phyloP scores from a whole-genome alignment of 2,797 vertebrate species.

The Sardinella longiceps region DNA sequence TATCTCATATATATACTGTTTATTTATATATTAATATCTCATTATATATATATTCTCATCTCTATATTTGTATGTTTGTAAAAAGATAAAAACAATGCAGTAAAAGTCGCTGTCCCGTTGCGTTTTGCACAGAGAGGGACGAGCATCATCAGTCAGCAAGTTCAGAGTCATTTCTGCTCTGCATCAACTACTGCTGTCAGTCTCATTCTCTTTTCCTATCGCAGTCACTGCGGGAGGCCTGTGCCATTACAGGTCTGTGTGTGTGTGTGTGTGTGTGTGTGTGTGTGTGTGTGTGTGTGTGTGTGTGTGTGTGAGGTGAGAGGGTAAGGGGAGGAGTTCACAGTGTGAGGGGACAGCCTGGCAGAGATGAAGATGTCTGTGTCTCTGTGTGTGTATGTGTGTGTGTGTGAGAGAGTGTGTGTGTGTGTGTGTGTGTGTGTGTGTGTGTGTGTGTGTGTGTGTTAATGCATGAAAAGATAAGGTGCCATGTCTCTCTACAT shows the following conservation, averaged over 20 bases:
- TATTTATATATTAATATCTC: conserved; percentile 20
- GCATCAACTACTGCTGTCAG: conserved; percentile 63
- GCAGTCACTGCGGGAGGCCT: background rate
- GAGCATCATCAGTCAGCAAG: conserved; percentile 48
- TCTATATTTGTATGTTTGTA: conserved; percentile 50
- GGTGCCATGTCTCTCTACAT: conserved; percentile 14
- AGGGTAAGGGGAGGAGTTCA: conserved; percentile 53
- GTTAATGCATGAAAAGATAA: background rate
- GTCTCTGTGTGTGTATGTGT: background rate
- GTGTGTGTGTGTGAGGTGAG: conserved; percentile 41
- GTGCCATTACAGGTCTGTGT: background rate
- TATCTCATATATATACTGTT: conserved; percentile 60
- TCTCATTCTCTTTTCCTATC: conserved; percentile 45
- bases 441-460: background rate
- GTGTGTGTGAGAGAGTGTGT: background rate
- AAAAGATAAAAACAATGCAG: conserved; percentile 56
- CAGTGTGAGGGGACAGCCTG: conserved; percentile 58
- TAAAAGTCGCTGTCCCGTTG: background rate
- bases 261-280: conserved; percentile 22
- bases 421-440: background rate
- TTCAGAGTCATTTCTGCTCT: conserved; percentile 58
- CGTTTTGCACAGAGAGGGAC: conserved; percentile 36
- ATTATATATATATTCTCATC: conserved; percentile 37
- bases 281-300: conserved; percentile 24
- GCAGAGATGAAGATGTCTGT: conserved; percentile 30